Conservation (phyloP, 2,888 invertebrate genomes). For the Dichetophora obliterata region DNA sequence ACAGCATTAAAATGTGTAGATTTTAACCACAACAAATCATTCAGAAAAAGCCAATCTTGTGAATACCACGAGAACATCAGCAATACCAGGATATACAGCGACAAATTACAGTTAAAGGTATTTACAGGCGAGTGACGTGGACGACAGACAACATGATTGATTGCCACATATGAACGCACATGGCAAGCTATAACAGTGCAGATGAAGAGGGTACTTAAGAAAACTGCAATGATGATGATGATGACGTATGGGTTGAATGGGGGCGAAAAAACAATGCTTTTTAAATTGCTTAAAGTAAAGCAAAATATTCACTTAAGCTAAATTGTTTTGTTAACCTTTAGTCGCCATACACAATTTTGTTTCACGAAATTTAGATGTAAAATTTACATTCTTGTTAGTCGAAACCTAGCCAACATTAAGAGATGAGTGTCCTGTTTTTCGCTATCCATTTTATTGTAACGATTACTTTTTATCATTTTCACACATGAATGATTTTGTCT, state of each 20-base stretch:
- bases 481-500: conserved; percentile 42
- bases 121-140: conserved; percentile 29
- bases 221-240: neutral
- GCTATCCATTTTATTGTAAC: conserved; percentile 10
- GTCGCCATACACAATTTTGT: neutral
- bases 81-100: conserved; percentile 17
- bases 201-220: conserved; percentile 5
- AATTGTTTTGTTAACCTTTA: conserved; percentile 21
- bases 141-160: conserved; percentile 30
- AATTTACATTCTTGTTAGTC: neutral
- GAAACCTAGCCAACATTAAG: neutral
- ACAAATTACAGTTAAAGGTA: conserved; percentile 38
- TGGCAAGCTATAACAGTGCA: neutral
- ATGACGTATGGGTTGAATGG: neutral
- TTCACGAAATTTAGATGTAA: neutral
- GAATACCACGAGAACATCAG: neutral
- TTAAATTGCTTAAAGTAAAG: neutral
- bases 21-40: neutral
- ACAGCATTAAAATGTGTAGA: neutral
- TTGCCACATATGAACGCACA: conserved; percentile 7
- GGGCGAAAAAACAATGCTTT: neutral
- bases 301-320: neutral
- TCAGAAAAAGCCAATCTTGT: no score
- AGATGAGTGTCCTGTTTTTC: neutral
- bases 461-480: conserved; percentile 41